A percentile compares a stretch with the other conserved stretches of the same genome.
phyloP scores from a whole-genome alignment of 1,140 invertebrate genomes.

The Mamestra configurata region DNA sequence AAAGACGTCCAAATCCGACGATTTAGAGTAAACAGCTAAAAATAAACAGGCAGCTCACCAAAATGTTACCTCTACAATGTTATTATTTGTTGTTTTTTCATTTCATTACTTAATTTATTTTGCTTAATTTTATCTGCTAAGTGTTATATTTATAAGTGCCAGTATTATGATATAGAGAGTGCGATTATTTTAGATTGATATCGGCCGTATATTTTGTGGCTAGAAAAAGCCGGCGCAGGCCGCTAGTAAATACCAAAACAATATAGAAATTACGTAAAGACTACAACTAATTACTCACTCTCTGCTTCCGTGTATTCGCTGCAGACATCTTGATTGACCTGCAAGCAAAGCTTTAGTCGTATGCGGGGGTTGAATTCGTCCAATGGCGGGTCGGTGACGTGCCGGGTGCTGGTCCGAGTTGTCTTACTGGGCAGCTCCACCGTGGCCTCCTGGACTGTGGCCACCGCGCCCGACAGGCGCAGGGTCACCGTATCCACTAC shows the following conservation, averaged over 20 bases:
- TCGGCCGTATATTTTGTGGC: not conserved
- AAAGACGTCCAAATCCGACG: not conserved
- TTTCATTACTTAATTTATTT: too few relatives aligned
- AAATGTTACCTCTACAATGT: not conserved
- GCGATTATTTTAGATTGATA: too few relatives aligned
- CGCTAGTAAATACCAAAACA: too few relatives aligned
- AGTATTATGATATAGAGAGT: too few relatives aligned
- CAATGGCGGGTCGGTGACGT: slow-evolving; percentile 86
- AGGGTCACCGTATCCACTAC: slow-evolving; percentile 91
- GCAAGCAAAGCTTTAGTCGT: slow-evolving; percentile 93
- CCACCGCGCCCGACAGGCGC: slow-evolving; percentile 90
- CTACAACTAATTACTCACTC: slow-evolving; percentile 89
- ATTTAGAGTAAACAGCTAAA: slow-evolving; percentile 5
- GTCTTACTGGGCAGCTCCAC: slow-evolving; percentile 87
- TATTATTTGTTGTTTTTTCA: not conserved
- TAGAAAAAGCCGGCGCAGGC: not conserved
- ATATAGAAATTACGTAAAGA: not conserved
- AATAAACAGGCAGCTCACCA: not conserved
- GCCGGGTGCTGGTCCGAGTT: slow-evolving; percentile 78
- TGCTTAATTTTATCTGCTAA: too few relatives aligned
- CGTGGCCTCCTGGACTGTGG: slow-evolving; percentile 91
- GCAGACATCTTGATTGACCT: slow-evolving; percentile 93
- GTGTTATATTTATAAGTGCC: too few relatives aligned
- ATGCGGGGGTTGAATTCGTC: slow-evolving; percentile 91
- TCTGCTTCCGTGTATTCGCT: slow-evolving; percentile 94